Evolutionary conservation across 2,888 invertebrate species (phyloP).

Genomic region (Leptinotarsa juncta): DNA sequence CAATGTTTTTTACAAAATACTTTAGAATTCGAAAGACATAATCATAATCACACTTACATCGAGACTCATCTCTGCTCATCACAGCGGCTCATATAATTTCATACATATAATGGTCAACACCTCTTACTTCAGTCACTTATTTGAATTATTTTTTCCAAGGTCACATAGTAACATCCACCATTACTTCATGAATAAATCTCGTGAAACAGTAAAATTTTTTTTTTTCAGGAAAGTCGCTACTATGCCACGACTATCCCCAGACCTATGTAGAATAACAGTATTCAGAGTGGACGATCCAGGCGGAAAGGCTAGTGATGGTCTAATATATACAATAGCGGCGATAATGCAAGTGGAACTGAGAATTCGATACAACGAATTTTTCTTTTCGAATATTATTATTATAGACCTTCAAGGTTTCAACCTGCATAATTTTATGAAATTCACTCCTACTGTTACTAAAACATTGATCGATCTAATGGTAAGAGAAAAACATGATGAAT

Average conservation of each 20-base stretch:
- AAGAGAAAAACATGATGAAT: conserved; percentile 27
- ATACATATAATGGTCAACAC: too few species aligned
- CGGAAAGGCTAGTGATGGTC: conserved; percentile 46
- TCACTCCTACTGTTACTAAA: conserved; percentile 49
- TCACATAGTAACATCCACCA: too few species aligned
- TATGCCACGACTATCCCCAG: conserved; percentile 66
- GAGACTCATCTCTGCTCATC: too few species aligned
- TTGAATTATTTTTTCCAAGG: too few species aligned
- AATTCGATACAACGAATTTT: conserved; percentile 44
- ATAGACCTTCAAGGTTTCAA: conserved; percentile 44
- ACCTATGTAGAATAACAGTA: conserved; percentile 65
- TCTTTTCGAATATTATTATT: conserved; percentile 47
- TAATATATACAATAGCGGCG: conserved; percentile 41
- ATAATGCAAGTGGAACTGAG: conserved; percentile 51
- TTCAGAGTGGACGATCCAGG: conserved; percentile 59
- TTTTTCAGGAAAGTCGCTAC: conserved; percentile 54
- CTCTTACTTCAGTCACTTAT: too few species aligned
- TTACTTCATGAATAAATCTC: too few species aligned
- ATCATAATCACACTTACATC: too few species aligned
- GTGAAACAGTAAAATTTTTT: conserved; percentile 39
- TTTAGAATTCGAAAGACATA: too few species aligned
- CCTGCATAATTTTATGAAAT: conserved; percentile 50
- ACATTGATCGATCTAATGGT: conserved; percentile 50
- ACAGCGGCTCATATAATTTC: too few species aligned
- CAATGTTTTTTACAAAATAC: too few species aligned